Percentiles rank a stretch among this genome's conserved stretches.
phyloP scores from a whole-genome alignment of 2,888 invertebrate species.

The Melanotus villosus region DNA sequence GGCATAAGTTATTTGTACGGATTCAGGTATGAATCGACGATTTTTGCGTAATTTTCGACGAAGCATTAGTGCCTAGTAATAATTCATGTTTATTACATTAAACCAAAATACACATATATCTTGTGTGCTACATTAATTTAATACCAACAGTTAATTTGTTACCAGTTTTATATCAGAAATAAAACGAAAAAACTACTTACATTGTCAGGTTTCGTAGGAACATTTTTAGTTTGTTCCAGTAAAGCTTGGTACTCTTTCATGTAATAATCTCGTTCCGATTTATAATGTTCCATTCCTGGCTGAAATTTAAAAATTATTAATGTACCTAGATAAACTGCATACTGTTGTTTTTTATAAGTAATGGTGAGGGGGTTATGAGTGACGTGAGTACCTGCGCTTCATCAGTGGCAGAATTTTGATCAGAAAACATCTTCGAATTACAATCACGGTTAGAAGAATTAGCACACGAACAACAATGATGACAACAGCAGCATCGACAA shows the following conservation, averaged over 20 bases:
- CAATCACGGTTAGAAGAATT: too few relatives aligned
- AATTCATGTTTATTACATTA: neutral
- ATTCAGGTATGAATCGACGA: neutral
- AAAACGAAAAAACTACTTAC: slow-evolving; percentile 4
- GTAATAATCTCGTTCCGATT: slow-evolving; percentile 70
- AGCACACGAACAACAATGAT: too few relatives aligned
- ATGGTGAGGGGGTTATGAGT: too few relatives aligned
- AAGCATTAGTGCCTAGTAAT: neutral
- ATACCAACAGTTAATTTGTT: neutral
- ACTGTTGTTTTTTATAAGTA: too few relatives aligned
- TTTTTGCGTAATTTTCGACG: neutral
- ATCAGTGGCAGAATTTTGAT: too few relatives aligned
- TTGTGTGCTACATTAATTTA: neutral
- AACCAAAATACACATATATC: neutral
- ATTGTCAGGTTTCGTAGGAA: neutral
- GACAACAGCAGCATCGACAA: too few relatives aligned
- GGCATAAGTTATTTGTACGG: neutral
- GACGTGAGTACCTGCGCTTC: too few relatives aligned
- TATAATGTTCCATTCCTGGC: slow-evolving; percentile 62
- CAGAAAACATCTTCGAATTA: too few relatives aligned
- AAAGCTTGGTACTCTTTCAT: slow-evolving; percentile 69
- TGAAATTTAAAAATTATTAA: slow-evolving; percentile 52
- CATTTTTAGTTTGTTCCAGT: slow-evolving; percentile 61
- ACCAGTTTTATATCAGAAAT: neutral
- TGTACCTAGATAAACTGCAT: neutral